Evolutionary conservation across 2,888 invertebrate genomes (phyloP).

Genomic region (Ochlodes sylvanus): DNA sequence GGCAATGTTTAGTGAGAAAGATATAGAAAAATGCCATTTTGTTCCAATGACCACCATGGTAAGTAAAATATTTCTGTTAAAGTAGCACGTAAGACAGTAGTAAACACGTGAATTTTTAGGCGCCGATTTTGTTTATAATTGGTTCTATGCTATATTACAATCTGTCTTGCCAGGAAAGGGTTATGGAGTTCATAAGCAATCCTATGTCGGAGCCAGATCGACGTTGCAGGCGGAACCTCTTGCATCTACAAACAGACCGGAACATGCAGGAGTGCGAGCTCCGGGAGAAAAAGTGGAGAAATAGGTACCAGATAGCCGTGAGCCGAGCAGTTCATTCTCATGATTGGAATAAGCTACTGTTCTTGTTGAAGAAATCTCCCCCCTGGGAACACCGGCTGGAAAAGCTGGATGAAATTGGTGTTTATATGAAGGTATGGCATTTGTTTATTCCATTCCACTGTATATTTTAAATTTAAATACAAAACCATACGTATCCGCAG

Average conservation of each 20-base stretch:
- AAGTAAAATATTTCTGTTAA: slow-evolving; percentile 46
- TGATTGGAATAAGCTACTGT: slow-evolving; percentile 70
- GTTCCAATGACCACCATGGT: slow-evolving; percentile 65
- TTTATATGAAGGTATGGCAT: slow-evolving; percentile 63
- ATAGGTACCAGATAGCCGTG: slow-evolving; percentile 52
- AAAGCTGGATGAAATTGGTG: slow-evolving; percentile 47
- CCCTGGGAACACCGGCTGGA: slow-evolving; percentile 57
- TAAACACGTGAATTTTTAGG: too few relatives aligned
- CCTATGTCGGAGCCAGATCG: slow-evolving; percentile 44
- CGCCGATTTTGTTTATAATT: too few relatives aligned
- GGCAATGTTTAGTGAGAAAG: slow-evolving; percentile 45
- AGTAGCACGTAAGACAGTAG: neutral
- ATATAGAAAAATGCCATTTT: slow-evolving; percentile 54
- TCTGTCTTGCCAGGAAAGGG: slow-evolving; percentile 54
- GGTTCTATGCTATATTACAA: too few relatives aligned
- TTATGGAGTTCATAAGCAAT: slow-evolving; percentile 54
- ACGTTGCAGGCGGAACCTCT: slow-evolving; percentile 57
- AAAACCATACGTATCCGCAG: too few relatives aligned
- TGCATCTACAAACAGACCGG: slow-evolving; percentile 54
- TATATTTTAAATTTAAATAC: too few relatives aligned
- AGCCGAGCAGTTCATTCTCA: slow-evolving; percentile 68
- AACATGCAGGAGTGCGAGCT: slow-evolving; percentile 40
- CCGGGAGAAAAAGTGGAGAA: slow-evolving; percentile 48
- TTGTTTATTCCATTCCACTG: neutral
- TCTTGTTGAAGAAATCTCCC: slow-evolving; percentile 65